Base-by-base conservation (phyloP, 1,140 invertebrate species). In the Leucophenga varia region DNA sequence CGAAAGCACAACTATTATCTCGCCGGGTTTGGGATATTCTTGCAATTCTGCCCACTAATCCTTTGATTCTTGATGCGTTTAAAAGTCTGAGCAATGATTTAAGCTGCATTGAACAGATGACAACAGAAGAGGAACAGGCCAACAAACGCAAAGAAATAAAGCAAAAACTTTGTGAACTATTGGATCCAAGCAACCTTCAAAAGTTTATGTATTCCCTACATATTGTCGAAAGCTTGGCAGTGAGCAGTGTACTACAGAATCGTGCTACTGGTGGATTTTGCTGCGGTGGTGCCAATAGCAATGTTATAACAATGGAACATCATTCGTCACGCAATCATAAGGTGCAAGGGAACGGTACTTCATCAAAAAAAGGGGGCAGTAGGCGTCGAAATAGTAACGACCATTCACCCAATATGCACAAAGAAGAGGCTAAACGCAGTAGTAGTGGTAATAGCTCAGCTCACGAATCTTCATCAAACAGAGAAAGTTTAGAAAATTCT, bases 161-260 rank as follows among this genome's bases (percentile, higher is more conserved):
- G 39, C 63, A 72, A 38, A 82, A 85, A 50, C 76, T 93, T 52
- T 81, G 84, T 17, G 84, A 88, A 55, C 72, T 95, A 1, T 77
- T 97, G 1, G 88, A 94, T 77, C 90, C 91, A 1, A 83, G 84
- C 2, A 92, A 89, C 75, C 88, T 93, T 1, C 93, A 96, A 73
- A 94, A 94, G 69, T 81, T 97, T 34, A 95, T 96, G 90, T 97
- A 97, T 72, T 93, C 91, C 1, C 73, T 96, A 31, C 93, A 95
- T 65, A 95, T 96, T 43, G 88, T 96, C 2, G 93, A 95, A 44
- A 83, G 82, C 49, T 44, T 73, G 13, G 63, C 68, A 0, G 16
- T 72, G 2, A 72, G 52, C 20, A 68, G 65, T 34, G 52, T 49
- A 3, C 55, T 55, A 0, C 46, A 54, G 1, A 43, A 52, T 19